Evolutionary conservation across 2,113 vertebrate genomes (phyloP).

Genomic region (Hyperopisus bebe): DNA sequence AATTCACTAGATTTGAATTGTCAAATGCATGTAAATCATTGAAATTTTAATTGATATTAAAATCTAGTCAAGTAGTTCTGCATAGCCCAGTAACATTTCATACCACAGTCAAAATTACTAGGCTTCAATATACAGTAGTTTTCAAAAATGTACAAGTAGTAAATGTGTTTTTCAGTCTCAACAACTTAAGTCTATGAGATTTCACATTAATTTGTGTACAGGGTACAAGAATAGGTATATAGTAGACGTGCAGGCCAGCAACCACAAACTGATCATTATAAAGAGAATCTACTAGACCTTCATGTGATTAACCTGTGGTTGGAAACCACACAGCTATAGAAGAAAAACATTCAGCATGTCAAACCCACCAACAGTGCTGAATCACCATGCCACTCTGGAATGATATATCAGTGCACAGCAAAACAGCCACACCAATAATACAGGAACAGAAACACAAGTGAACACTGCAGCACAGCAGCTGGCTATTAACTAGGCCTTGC

Average conservation of each 20-base stretch:
- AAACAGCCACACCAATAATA: background rate
- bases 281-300: background rate
- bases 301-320: background rate
- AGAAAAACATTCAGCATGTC: background rate
- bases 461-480: background rate
- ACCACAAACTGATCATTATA: background rate
- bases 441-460: background rate
- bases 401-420: background rate
- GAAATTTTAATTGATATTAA: background rate
- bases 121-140: background rate
- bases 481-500: background rate
- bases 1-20: background rate
- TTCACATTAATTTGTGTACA: background rate
- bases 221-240: background rate
- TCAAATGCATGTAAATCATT: background rate
- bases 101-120: background rate
- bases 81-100: background rate
- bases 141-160: background rate
- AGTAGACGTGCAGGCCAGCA: background rate
- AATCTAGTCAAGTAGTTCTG: background rate
- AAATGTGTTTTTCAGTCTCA: background rate
- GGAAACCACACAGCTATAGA: background rate
- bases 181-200: background rate
- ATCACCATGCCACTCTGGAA: background rate
- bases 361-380: background rate